Conservation (phyloP, 2,797 vertebrate genomes). For the Chrysocyon brachyurus region DNA sequence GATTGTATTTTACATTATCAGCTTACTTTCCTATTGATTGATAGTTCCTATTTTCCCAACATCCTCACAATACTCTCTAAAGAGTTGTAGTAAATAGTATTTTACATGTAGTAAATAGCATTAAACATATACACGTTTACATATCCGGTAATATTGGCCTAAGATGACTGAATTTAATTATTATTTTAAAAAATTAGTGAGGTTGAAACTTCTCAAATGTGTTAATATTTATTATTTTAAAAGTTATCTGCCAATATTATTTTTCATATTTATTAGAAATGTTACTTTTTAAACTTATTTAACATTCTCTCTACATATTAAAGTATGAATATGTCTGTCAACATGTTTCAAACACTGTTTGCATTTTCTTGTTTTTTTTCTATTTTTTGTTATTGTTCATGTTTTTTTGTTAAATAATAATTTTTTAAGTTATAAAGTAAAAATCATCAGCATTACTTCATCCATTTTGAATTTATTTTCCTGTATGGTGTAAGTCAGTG, state of each 20-base stretch:
- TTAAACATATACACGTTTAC: too few species aligned
- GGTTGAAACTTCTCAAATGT: neutral
- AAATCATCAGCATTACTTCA: neutral
- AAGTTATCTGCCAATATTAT: neutral
- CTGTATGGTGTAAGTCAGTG: neutral
- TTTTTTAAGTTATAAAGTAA: neutral
- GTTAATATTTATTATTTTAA: neutral
- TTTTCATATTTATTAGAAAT: neutral
- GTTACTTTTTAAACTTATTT: neutral
- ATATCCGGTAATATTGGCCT: too few species aligned
- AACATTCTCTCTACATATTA: neutral
- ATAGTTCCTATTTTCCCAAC: too few species aligned
- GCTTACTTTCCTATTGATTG: too few species aligned
- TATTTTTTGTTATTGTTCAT: neutral
- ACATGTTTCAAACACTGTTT: neutral
- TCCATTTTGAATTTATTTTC: neutral
- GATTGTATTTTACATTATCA: too few species aligned
- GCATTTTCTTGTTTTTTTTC: neutral
- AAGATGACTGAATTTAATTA: neutral
- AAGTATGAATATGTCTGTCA: neutral
- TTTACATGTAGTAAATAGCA: too few species aligned
- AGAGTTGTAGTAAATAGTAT: too few species aligned
- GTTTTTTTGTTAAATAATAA: neutral
- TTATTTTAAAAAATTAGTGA: neutral
- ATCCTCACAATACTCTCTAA: too few species aligned